These are phyloP conservation scores for Smutsia temminckii DNA, from an alignment of 2,797 vertebrate genomes.

Conservation along the genomic window DNA sequence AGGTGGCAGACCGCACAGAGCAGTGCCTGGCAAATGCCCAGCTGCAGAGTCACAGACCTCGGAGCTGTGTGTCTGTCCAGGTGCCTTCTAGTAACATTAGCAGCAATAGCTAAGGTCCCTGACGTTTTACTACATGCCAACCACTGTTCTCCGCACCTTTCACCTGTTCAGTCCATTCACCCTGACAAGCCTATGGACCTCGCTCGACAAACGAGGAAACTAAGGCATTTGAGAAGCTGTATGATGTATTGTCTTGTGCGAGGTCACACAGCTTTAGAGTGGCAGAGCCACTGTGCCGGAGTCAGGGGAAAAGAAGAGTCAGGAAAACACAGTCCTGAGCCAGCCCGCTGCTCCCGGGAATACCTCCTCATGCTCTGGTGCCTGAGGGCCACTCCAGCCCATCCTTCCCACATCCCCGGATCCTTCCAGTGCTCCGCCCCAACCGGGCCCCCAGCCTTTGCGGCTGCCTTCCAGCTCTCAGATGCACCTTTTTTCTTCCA, in stretches of 20 bases:
- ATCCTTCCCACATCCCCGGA: not conserved
- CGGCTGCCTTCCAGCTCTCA: not conserved
- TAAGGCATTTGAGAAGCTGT: not conserved
- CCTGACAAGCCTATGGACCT: not conserved
- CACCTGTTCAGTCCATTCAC: not conserved
- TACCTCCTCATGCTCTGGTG: too few relatives aligned
- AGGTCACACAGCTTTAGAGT: not conserved
- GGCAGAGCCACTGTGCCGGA: not conserved
- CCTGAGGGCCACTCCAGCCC: not conserved
- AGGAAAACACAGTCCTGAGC: not conserved
- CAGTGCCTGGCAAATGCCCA: not conserved
- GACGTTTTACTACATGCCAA: not conserved
- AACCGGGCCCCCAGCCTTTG: not conserved
- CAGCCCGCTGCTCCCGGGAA: not conserved
- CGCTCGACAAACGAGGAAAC: not conserved
- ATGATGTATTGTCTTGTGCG: not conserved
- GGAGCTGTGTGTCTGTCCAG: not conserved
- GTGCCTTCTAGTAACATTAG: not conserved
- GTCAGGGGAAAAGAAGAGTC: not conserved
- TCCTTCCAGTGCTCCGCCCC: accelerated
- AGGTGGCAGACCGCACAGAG: not conserved
- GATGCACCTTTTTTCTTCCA: not conserved
- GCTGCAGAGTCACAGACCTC: not conserved
- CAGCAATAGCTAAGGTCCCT: too few relatives aligned
- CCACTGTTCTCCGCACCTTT: not conserved